A percentile compares a stretch with the other conserved stretches of the same genome.
phyloP scores from a whole-genome alignment of 2,797 vertebrate genomes.

The Gymnocypris eckloni region DNA sequence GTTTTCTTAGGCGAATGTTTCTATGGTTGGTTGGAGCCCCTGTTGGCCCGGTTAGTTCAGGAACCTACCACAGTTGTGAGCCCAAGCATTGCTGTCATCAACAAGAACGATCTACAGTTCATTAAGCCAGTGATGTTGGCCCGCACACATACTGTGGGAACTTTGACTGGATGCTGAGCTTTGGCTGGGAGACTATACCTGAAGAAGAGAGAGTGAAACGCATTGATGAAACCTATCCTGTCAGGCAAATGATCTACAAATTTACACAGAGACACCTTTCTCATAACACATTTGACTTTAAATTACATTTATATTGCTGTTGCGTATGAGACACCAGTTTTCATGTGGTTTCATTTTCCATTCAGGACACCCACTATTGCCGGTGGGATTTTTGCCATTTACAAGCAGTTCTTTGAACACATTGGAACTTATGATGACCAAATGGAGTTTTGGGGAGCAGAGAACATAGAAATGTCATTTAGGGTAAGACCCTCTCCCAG shows the following conservation, averaged over 20 bases:
- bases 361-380: constrained; percentile 84
- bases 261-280: not conserved
- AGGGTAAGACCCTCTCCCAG: constrained; percentile 76
- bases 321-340: not conserved
- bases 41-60: constrained; percentile 83
- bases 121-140: constrained; percentile 70
- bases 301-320: not conserved
- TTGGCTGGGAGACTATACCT: constrained; percentile 83
- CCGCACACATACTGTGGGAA: constrained; percentile 77
- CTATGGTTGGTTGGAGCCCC: constrained; percentile 88
- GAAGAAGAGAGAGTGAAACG: constrained; percentile 71
- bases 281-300: not conserved
- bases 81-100: constrained; percentile 81
- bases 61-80: constrained; percentile 82
- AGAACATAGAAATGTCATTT: constrained; percentile 92
- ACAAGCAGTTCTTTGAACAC: constrained; percentile 85
- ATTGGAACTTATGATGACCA: constrained; percentile 87
- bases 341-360: constrained; percentile 24
- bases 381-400: constrained; percentile 87
- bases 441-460: constrained; percentile 91
- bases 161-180: constrained; percentile 86
- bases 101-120: constrained; percentile 80
- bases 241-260: constrained; percentile 74
- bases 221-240: constrained; percentile 83
- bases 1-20: constrained; percentile 84